Conservation (phyloP, 2,113 vertebrate species). For the Scomber scombrus region DNA sequence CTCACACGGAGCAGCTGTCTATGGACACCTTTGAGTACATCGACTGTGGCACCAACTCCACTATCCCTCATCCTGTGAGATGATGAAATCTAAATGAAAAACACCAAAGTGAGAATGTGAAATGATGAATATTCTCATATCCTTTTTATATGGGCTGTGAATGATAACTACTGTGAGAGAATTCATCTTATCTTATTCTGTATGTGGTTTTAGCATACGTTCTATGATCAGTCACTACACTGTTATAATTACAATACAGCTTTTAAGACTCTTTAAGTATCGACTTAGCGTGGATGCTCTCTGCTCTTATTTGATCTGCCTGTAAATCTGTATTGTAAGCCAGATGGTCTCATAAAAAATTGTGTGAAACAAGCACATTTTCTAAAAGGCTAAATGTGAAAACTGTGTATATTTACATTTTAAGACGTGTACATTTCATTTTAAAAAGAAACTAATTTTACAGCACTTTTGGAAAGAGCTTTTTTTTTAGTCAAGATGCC, state of each 20-base stretch:
- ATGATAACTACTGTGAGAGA: not conserved
- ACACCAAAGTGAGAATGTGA: not conserved
- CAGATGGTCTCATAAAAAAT: not conserved
- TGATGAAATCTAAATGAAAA: conserved; percentile 10
- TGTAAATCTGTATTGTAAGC: not conserved
- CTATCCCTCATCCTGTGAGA: conserved; percentile 68
- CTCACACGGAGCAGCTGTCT: conserved; percentile 87
- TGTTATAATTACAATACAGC: not conserved
- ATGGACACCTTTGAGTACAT: conserved; percentile 89
- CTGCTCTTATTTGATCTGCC: not conserved
- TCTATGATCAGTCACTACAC: conserved; percentile 33
- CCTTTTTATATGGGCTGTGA: not conserved
- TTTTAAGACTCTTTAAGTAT: not conserved
- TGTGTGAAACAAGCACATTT: not conserved
- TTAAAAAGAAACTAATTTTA: not conserved
- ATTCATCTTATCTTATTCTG: conserved; percentile 11
- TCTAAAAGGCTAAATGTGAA: not conserved
- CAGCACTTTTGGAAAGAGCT: not conserved
- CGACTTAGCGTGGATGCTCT: not conserved
- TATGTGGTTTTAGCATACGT: conserved; percentile 34
- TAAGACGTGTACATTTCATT: not conserved
- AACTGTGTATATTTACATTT: not conserved
- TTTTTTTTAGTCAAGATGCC: not conserved
- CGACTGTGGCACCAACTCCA: conserved; percentile 89
- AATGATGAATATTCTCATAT: conserved; percentile 4